Evolutionary conservation across 1,140 invertebrate species (phyloP).

Genomic region (Procambarus clarkii): DNA sequence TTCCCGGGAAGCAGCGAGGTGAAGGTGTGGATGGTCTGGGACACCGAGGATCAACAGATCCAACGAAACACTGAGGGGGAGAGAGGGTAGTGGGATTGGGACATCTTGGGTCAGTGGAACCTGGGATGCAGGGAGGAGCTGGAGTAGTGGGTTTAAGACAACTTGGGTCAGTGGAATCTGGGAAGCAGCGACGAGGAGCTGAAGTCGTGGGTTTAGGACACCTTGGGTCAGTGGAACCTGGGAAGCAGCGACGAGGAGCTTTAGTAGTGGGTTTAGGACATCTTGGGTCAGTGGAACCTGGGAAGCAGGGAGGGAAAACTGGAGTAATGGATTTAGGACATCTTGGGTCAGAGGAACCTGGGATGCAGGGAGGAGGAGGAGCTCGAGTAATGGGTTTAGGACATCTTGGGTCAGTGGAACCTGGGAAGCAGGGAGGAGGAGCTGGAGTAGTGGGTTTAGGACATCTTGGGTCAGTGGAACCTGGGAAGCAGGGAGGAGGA

Average conservation of each 20-base stretch:
- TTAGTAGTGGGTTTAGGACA: conserved; percentile 18
- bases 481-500: neutral
- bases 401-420: neutral
- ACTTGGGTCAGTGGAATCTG: conserved; percentile 48
- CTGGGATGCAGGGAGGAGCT: conserved; percentile 44
- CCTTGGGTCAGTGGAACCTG: conserved; percentile 47
- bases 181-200: conserved; percentile 23
- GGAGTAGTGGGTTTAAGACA: conserved; percentile 54
- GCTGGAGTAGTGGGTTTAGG: conserved; percentile 24
- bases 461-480: conserved; percentile 58
- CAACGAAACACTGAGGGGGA: conserved; percentile 29
- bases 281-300: neutral
- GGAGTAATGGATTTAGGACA: conserved; percentile 19
- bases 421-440: neutral
- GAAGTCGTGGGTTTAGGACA: conserved; percentile 52
- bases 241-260: conserved; percentile 30
- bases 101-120: conserved; percentile 48
- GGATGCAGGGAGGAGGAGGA: neutral
- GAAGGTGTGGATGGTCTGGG: conserved; percentile 16
- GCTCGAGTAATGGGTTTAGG: neutral
- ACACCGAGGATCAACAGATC: conserved; percentile 49
- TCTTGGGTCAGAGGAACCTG: neutral
- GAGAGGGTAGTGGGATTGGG: conserved; percentile 29
- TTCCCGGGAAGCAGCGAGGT: conserved; percentile 35
- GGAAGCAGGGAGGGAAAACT: neutral